Percentiles rank a stretch among this genome's conserved stretches.
These are phyloP conservation scores for Apotomis turbidana DNA, from an alignment of 2,888 invertebrate genomes.

Conservation along the genomic window DNA sequence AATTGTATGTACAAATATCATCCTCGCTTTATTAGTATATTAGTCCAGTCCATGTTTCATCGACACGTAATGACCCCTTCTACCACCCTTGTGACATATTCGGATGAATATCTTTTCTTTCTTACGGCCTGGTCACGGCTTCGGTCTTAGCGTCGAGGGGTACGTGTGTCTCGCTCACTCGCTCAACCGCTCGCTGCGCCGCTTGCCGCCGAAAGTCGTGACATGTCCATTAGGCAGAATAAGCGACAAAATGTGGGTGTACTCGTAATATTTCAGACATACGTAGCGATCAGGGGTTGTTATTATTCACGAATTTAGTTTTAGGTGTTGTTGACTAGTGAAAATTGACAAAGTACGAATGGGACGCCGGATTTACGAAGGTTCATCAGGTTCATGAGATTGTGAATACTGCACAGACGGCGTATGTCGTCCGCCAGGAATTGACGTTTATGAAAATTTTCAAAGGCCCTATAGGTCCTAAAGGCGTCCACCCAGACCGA, in stretches of 20 bases:
- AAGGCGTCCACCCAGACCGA: too few species aligned
- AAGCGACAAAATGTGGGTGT: background rate
- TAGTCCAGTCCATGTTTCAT: slow-evolving; percentile 4
- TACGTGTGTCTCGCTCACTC: too few species aligned
- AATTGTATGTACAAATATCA: slow-evolving; percentile 33
- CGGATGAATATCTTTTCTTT: background rate
- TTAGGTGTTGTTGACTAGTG: slow-evolving; percentile 28
- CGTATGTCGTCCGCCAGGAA: background rate
- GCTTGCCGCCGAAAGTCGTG: too few species aligned
- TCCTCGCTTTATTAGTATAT: slow-evolving; percentile 11
- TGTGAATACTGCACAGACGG: background rate
- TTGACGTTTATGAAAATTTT: background rate
- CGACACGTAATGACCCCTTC: background rate
- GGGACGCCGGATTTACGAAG: slow-evolving; percentile 1
- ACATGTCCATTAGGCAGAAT: too few species aligned
- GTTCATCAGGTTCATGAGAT: background rate
- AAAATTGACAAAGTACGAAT: slow-evolving; percentile 19
- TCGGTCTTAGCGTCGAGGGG: too few species aligned
- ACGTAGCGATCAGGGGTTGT: background rate
- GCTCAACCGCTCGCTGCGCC: too few species aligned
- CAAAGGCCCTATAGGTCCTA: too few species aligned
- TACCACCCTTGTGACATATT: background rate
- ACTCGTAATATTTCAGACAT: background rate
- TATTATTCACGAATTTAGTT: slow-evolving; percentile 5
- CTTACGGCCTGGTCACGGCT: too few species aligned